Evolutionary conservation across 2,888 invertebrate genomes (phyloP), one percentile per base, ranked within the genome.

Genomic region (Neria commutata): DNA sequence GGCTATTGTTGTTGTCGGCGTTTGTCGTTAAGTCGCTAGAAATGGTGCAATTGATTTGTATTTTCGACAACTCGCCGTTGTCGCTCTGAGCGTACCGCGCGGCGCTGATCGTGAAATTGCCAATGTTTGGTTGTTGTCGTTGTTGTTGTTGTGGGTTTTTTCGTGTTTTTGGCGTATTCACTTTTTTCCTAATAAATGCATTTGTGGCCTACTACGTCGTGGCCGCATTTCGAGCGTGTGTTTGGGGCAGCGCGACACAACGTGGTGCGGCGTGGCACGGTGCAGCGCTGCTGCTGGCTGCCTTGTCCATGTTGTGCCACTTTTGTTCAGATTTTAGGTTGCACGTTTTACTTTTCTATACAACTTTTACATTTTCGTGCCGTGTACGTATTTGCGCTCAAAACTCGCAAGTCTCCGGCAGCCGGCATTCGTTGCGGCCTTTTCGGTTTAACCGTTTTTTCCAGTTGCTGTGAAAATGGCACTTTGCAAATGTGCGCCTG

Each of bases 291-390:
- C n/a, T n/a, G n/a, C n/a, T n/a, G n/a, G n/a, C n/a, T n/a, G n/a
- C n/a, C n/a, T n/a, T n/a, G n/a, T n/a, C 37, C 48, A 25, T 48
- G 48, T 48, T 48, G 48, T 48, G 48, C 48, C 26, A 48, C 48
- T 48, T 48, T 48, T 24, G 24, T 48, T 48, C n/a, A 4, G n/a
- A 14, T 37, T 25, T 16, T 48, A 48, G 48, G 48, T 48, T 48
- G 48, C 48, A 48, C 48, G 48, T 48, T 48, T 48, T 25, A 6
- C 2, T 26, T 14, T 4, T 11, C 37, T n/a, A n/a, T n/a, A n/a
- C n/a, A n/a, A 37, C 37, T 37, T 37, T 37, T 37, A 37, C 37
- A 37, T 14, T 37, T 37, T 37, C 37, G 37, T 37, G 37, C n/a
- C n/a, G n/a, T n/a, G n/a, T n/a, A n/a, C n/a, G n/a, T 37, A 37